These are phyloP conservation scores for Lophius piscatorius DNA, from an alignment of 2,113 vertebrate species.

Conservation along the genomic window DNA sequence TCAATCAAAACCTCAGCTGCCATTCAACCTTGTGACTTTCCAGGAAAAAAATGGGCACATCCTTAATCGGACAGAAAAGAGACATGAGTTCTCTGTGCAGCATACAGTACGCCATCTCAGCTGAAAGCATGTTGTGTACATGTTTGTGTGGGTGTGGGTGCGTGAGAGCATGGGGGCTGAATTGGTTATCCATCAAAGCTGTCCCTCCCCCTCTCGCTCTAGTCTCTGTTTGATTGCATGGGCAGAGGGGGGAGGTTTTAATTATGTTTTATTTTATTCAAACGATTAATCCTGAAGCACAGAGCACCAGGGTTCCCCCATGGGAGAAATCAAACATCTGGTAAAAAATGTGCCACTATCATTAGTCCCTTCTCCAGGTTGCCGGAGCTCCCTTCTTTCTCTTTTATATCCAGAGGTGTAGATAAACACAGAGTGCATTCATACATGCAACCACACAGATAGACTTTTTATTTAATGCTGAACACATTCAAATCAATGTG, in stretches of 20 bases:
- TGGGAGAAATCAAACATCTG: constrained; percentile 67
- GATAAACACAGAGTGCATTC: constrained; percentile 6
- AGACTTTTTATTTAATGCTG: too few relatives aligned
- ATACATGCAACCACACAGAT: too few relatives aligned
- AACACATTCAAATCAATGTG: too few relatives aligned
- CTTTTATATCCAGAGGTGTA: constrained; percentile 9
- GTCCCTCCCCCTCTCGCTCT: constrained; percentile 1
- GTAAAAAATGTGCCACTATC: constrained; percentile 39
- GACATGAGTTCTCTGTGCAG: constrained; percentile 53
- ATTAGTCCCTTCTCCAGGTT: constrained; percentile 43
- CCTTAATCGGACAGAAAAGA: constrained; percentile 51
- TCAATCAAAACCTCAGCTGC: constrained; percentile 38
- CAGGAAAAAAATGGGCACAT: constrained; percentile 24
- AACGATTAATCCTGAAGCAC: constrained; percentile 69
- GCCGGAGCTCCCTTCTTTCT: constrained; percentile 23
- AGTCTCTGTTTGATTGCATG: constrained; percentile 58
- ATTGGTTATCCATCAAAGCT: constrained; percentile 57
- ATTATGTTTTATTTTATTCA: constrained; percentile 73
- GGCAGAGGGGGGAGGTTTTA: constrained; percentile 62
- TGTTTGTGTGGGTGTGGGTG: constrained; percentile 6
- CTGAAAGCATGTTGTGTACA: constrained; percentile 27
- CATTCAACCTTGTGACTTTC: background rate
- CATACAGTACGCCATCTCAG: constrained; percentile 47
- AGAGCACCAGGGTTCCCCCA: constrained; percentile 54
- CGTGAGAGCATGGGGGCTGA: constrained; percentile 2